Conservation (phyloP, 2,888 invertebrate genomes). For the Tetramorium bicarinatum region DNA sequence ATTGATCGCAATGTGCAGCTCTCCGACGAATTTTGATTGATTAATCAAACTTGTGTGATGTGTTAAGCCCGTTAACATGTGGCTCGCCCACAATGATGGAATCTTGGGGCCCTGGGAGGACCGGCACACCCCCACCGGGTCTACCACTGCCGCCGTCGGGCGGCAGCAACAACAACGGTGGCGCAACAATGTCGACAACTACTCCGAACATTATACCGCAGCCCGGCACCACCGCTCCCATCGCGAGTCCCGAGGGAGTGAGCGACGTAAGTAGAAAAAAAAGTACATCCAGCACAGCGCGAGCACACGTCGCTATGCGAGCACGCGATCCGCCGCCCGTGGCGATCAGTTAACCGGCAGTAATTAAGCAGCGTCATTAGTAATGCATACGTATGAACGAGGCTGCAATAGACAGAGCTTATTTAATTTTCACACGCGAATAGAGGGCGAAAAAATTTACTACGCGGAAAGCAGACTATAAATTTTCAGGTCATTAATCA, state of each 20-base stretch:
- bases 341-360: slow-evolving; percentile 9
- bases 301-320: neutral
- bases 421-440: slow-evolving; percentile 26
- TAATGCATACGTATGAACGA: slow-evolving; percentile 4
- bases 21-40: neutral
- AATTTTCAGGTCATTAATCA: neutral
- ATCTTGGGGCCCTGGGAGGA: slow-evolving; percentile 84
- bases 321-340: slow-evolving; percentile 16
- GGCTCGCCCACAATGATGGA: slow-evolving; percentile 88
- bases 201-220: slow-evolving; percentile 73
- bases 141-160: slow-evolving; percentile 77
- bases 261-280: slow-evolving; percentile 82
- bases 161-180: slow-evolving; percentile 79
- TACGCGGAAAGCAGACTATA: neutral
- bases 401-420: neutral
- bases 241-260: slow-evolving; percentile 87
- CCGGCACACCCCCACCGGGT: slow-evolving; percentile 79
- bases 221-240: slow-evolving; percentile 84
- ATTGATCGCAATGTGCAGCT: neutral
- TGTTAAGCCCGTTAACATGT: slow-evolving; percentile 87
- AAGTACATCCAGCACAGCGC: neutral
- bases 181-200: slow-evolving; percentile 73
- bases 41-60: slow-evolving; percentile 53
- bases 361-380: slow-evolving; percentile 36
- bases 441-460: neutral